Base-by-base conservation (phyloP, 1,140 invertebrate species). In the Hydropsyche tenuis region DNA sequence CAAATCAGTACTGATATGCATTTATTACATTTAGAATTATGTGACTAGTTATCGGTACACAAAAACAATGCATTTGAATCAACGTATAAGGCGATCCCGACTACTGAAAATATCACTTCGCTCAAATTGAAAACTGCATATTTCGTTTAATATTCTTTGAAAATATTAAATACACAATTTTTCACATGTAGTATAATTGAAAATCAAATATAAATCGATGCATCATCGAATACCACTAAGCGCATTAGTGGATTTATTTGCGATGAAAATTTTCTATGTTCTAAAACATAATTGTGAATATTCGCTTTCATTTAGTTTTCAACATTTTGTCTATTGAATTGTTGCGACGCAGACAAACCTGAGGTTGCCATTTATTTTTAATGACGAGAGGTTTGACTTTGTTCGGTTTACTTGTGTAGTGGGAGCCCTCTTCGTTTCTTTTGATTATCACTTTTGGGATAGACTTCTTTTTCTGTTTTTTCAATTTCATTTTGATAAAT, bases 371-470 rank as follows among this genome's bases (percentile, higher is more conserved):
- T 75, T 85, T 85, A 62, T 81, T 81, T 9, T 83, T 83, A 3
- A 82, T 84, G 46, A 84, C 83, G 7, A 83, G 82, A 70, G 81
- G 81, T 73, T 78, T 80, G 18, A 80, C 74, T 74, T 78, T 68
- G 18, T 18, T 43, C 9, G 69, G 37, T 2, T 79, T 80, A 69
- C 85, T 86, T 6, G 84, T 80, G 77, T 85, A 86, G 78, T 86
- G 85, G 51, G 83, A 82, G 20, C 85, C 85, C 76, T 82, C 81
- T 75, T 82, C 78, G 63, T 81, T 82, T 78, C 85, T 84, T 75
- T 86, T 86, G 71, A 85, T 86, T 46, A 85, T 81, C 77, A 85
- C 81, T 80, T 86, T 86, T 65, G 84, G 84, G 74, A 85, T 81
- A 46, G 74, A 62, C 72, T 79, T 80, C 76, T 83, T 75, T 76